Conservation (phyloP, 2,888 invertebrate species). For the Apomyelois bistriatella region DNA sequence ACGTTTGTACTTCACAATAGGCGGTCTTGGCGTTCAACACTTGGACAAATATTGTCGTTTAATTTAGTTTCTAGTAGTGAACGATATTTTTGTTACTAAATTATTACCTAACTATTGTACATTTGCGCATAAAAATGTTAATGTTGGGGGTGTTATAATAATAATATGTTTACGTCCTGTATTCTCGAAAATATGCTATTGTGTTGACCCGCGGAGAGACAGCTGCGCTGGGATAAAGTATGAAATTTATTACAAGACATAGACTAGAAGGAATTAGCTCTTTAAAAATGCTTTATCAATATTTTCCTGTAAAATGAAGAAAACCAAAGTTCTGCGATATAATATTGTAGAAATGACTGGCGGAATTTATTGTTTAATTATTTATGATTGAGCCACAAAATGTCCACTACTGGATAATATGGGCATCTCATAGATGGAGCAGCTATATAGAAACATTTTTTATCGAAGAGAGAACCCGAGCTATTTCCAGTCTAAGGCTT, state of each 20-base stretch:
- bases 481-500: background rate
- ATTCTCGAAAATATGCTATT: background rate
- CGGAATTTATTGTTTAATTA: too few species aligned
- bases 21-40: background rate
- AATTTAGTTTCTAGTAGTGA: too few species aligned
- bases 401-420: too few species aligned
- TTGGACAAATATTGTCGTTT: background rate
- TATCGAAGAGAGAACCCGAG: background rate
- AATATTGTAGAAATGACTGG: too few species aligned
- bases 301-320: too few species aligned
- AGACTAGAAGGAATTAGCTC: background rate
- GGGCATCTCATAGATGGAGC: too few species aligned
- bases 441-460: background rate
- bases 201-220: background rate
- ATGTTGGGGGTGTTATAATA: background rate
- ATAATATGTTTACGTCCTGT: background rate
- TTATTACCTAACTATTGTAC: conserved; percentile 7
- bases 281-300: too few species aligned
- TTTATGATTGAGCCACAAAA: too few species aligned
- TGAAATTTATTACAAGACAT: background rate
- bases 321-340: too few species aligned
- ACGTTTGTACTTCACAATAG: too few species aligned
- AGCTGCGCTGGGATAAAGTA: background rate
- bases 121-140: conserved; percentile 12
- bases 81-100: conserved; percentile 9